These are phyloP conservation scores for Caenorhabditis plicata DNA, from an alignment of 2,888 invertebrate genomes.

Conservation along the genomic window DNA sequence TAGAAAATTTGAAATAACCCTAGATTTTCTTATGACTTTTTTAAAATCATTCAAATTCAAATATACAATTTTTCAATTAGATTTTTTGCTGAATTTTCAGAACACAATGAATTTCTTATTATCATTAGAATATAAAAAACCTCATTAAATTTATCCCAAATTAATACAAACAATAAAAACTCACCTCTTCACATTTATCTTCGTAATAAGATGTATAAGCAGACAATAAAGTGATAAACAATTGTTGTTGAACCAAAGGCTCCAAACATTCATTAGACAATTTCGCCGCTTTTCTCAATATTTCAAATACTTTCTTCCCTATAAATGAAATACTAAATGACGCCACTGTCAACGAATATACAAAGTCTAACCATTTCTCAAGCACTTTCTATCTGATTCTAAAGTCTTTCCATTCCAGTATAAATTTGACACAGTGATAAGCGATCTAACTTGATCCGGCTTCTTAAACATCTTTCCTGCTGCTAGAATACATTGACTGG, in stretches of 20 bases:
- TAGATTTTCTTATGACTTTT: too few relatives aligned
- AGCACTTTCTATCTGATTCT: conserved; percentile 56
- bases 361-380: conserved; percentile 74
- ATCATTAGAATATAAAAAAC: too few relatives aligned
- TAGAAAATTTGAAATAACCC: too few relatives aligned
- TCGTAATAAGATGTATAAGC: conserved; percentile 90
- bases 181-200: conserved; percentile 77
- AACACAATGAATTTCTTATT: too few relatives aligned
- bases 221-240: conserved; percentile 90
- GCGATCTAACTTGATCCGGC: conserved; percentile 83
- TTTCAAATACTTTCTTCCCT: conserved; percentile 86
- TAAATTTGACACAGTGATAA: conserved; percentile 75
- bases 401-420: conserved; percentile 77
- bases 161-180: too few relatives aligned
- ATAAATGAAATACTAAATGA: background rate
- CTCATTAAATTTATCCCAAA: too few relatives aligned
- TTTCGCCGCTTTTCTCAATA: conserved; percentile 81
- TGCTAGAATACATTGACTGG: conserved; percentile 91
- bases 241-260: conserved; percentile 88
- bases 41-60: too few relatives aligned
- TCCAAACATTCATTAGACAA: conserved; percentile 98
- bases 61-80: too few relatives aligned
- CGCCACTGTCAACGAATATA: background rate
- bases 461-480: conserved; percentile 94
- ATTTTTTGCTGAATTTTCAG: background rate